phyloP scores from a whole-genome alignment of 1,140 invertebrate genomes.

The Odontomachus brunneus region DNA sequence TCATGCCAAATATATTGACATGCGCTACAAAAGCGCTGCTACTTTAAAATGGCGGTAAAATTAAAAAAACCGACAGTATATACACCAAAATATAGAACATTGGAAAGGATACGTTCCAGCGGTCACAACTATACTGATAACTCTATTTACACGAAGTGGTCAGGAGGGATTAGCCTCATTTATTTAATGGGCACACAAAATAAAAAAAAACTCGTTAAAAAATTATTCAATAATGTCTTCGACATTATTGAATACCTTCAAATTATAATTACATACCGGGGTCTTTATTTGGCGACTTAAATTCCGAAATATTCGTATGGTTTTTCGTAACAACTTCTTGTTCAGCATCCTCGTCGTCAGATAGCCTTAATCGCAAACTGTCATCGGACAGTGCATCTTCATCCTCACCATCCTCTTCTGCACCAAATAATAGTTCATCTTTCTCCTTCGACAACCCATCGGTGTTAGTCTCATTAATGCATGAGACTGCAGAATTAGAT shows the following conservation, averaged over 20 bases:
- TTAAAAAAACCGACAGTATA: no score
- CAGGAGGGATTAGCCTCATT: no score
- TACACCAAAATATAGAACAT: no score
- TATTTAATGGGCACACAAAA: no score
- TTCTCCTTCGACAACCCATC: constrained; percentile 76
- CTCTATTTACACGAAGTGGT: no score
- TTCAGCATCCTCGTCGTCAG: constrained; percentile 79
- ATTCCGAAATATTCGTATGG: constrained; percentile 15
- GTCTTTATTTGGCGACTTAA: constrained; percentile 9
- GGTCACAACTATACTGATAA: no score
- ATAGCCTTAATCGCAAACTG: constrained; percentile 81
- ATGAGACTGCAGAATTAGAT: constrained; percentile 66
- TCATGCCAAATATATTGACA: no score
- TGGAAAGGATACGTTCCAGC: no score
- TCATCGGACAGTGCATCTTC: constrained; percentile 81
- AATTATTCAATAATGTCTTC: background rate
- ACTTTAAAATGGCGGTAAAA: no score
- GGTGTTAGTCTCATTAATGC: constrained; percentile 62
- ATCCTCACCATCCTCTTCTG: constrained; percentile 78
- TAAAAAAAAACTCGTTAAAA: background rate
- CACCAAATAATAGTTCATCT: constrained; percentile 76
- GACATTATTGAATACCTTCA: no score
- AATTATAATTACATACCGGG: constrained; percentile 51
- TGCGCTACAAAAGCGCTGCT: no score
- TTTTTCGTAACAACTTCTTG: constrained; percentile 49